These are phyloP conservation scores for Monodelphis domestica DNA, from an alignment of 2,797 vertebrate species.

Conservation along the genomic window DNA sequence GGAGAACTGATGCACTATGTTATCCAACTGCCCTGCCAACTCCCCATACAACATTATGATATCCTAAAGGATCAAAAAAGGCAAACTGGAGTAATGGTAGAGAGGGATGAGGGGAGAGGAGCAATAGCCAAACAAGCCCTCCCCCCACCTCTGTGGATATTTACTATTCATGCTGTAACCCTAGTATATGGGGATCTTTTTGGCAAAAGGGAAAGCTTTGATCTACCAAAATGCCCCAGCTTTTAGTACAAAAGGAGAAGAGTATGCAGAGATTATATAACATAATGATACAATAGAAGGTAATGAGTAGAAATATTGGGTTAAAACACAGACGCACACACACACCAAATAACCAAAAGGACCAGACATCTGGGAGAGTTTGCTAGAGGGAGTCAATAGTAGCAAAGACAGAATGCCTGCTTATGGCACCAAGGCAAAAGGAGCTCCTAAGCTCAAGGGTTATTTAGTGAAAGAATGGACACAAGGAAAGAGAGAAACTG, in stretches of 20 bases:
- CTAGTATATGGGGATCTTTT: background rate
- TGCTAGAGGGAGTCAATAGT: background rate
- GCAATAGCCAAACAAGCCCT: background rate
- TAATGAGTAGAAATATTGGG: conserved; percentile 9
- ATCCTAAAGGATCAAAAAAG: background rate
- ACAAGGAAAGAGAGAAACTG: background rate
- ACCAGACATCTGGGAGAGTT: background rate
- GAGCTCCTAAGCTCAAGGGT: background rate
- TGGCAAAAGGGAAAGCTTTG: conserved; percentile 30
- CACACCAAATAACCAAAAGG: conserved; percentile 26
- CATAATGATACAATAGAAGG: background rate
- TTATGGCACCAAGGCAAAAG: background rate
- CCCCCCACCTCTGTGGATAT: background rate
- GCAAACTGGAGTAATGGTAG: background rate
- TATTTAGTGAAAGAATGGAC: background rate
- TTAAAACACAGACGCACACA: conserved; percentile 45
- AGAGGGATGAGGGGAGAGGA: background rate
- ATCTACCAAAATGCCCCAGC: background rate
- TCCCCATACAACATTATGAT: background rate
- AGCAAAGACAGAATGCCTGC: background rate
- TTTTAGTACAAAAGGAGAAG: conserved; percentile 40
- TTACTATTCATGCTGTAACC: background rate
- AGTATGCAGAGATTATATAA: conserved; percentile 4
- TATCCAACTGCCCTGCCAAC: background rate
- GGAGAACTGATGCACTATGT: background rate